Percentiles rank a stretch among this genome's conserved stretches.
Conservation (phyloP, 92 coral and sea anemone species). For the Scolanthus callimorphus region DNA sequence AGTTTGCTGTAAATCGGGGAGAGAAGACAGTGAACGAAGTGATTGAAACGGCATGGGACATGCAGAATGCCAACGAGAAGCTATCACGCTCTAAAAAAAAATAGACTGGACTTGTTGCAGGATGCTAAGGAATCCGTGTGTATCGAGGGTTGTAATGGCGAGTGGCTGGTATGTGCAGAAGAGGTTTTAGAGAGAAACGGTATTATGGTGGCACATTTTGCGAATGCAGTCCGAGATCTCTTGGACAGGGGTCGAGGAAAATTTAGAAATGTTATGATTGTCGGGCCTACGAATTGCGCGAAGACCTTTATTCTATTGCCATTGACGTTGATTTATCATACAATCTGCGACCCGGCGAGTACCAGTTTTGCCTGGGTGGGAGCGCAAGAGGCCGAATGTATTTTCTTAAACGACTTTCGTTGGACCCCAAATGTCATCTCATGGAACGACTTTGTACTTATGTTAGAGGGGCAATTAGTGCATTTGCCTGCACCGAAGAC, state of each 20-base stretch:
- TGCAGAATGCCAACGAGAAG: constrained; percentile 18
- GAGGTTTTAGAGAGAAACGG: constrained; percentile 38
- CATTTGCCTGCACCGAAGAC: constrained; percentile 47
- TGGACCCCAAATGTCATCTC: constrained; percentile 30
- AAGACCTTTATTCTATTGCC: constrained; percentile 30
- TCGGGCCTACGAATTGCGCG: constrained; percentile 28
- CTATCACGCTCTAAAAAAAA: constrained; percentile 2
- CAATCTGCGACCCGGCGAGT: constrained; percentile 36
- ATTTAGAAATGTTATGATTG: constrained; percentile 38
- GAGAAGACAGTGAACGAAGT: constrained; percentile 29
- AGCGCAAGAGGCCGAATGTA: constrained; percentile 32
- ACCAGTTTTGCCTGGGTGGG: constrained; percentile 53
- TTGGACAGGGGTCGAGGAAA: constrained; percentile 40
- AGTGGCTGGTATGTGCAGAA: constrained; percentile 34
- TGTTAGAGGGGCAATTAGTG: constrained; percentile 42
- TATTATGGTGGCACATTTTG: constrained; percentile 8
- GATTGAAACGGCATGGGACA: constrained; percentile 37
- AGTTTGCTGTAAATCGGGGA: constrained; percentile 52
- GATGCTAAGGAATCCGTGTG: too few species aligned
- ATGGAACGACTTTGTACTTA: constrained; percentile 56
- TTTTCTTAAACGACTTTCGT: constrained; percentile 46
- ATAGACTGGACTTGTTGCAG: too few species aligned
- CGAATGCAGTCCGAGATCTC: constrained; percentile 18
- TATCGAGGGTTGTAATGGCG: constrained; percentile 10
- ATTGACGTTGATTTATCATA: constrained; percentile 18